A percentile compares a stretch with the other conserved stretches of the same genome.
These are phyloP conservation scores for Ancistrus triradiatus DNA, from an alignment of 2,113 vertebrate species.

Conservation along the genomic window DNA sequence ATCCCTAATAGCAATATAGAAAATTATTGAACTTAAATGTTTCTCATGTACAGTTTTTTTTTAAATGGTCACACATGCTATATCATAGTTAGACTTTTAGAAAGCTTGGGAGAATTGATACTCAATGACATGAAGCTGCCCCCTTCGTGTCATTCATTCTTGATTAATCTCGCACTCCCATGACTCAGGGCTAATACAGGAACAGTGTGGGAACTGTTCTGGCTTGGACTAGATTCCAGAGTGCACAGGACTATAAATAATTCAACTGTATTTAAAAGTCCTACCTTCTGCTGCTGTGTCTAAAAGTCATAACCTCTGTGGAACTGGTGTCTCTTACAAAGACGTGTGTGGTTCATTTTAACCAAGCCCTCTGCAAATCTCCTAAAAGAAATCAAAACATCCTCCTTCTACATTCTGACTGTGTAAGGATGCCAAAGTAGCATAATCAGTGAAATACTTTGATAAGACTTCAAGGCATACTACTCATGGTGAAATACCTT, in stretches of 20 bases:
- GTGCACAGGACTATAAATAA: slow-evolving; percentile 47
- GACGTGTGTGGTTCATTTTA: slow-evolving; percentile 1
- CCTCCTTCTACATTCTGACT: not conserved
- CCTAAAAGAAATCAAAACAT: not conserved
- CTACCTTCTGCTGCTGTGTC: slow-evolving; percentile 5
- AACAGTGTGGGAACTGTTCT: slow-evolving; percentile 6
- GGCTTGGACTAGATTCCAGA: slow-evolving; percentile 41
- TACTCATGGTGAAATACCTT: not conserved
- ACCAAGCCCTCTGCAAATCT: not conserved
- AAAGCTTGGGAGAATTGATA: too few relatives aligned
- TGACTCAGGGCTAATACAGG: slow-evolving; percentile 18
- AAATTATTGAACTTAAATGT: too few relatives aligned
- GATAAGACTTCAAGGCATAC: not conserved
- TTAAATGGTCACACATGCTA: too few relatives aligned
- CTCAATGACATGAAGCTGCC: too few relatives aligned
- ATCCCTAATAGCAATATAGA: too few relatives aligned
- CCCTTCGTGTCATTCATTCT: not conserved
- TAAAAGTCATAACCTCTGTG: slow-evolving; percentile 24
- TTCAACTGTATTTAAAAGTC: slow-evolving; percentile 46
- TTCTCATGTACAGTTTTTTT: too few relatives aligned
- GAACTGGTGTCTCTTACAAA: slow-evolving; percentile 3
- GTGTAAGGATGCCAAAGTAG: slow-evolving; percentile 2
- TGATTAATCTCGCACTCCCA: not conserved
- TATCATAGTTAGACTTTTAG: too few relatives aligned
- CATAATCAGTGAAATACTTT: slow-evolving; percentile 3